Conservation (phyloP, 2,113 vertebrate genomes). For the Echinops telfairi region DNA sequence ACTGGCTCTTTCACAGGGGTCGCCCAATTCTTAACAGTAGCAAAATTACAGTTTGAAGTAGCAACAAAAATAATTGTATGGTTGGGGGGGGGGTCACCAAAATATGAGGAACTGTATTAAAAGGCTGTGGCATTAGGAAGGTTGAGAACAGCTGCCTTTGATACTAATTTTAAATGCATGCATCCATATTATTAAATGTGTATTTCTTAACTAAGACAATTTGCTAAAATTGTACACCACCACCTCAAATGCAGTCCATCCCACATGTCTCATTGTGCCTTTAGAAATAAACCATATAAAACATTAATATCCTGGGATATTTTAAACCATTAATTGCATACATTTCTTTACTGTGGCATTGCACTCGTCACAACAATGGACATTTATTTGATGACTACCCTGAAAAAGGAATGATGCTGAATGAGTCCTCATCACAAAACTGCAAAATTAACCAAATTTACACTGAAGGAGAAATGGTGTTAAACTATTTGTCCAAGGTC, state of each 20-base stretch:
- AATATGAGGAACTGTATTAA: no score
- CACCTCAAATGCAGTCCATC: background rate
- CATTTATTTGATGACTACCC: background rate
- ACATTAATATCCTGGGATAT: background rate
- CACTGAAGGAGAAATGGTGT: background rate
- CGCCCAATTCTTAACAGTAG: no score
- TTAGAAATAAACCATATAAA: slow-evolving; percentile 37
- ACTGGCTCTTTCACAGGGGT: no score
- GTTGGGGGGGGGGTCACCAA: no score
- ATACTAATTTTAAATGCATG: background rate
- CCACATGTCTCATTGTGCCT: background rate
- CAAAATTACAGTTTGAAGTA: no score
- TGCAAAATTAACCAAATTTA: slow-evolving; percentile 28
- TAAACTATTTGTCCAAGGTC: background rate
- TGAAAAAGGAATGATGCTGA: background rate
- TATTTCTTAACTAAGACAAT: slow-evolving; percentile 8
- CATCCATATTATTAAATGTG: background rate
- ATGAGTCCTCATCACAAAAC: background rate
- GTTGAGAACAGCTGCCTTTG: no score
- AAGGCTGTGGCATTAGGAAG: no score
- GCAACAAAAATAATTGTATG: no score
- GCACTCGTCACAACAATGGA: background rate
- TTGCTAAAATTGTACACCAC: background rate
- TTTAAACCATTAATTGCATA: background rate
- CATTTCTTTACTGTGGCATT: background rate